Percentiles rank a stretch among this genome's conserved stretches.
These are phyloP conservation scores for Saiga tatarica DNA, from an alignment of 2,113 vertebrate genomes.

Conservation along the genomic window DNA sequence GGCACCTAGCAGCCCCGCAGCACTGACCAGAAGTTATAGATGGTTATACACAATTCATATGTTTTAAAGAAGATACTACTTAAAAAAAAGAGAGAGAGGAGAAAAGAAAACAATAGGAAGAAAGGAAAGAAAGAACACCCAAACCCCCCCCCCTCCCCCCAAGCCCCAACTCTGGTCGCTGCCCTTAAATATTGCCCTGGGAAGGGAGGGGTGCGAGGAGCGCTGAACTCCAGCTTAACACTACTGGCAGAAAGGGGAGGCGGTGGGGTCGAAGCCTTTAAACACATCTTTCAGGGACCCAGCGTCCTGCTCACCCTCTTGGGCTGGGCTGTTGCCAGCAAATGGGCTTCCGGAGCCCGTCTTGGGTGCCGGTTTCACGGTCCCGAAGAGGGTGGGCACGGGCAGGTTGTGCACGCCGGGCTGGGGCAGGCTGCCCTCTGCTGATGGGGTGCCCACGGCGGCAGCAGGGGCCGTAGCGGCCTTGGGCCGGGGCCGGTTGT, in stretches of 20 bases:
- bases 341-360: conserved; percentile 89
- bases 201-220: background rate
- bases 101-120: background rate
- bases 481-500: conserved; percentile 92
- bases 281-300: conserved; percentile 96
- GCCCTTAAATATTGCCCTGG: background rate
- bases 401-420: conserved; percentile 90
- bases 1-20: background rate
- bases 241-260: conserved; percentile 96
- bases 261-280: conserved; percentile 96
- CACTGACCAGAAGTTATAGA: conserved; percentile 56
- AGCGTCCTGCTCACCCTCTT: conserved; percentile 87
- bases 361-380: conserved; percentile 88
- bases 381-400: conserved; percentile 88
- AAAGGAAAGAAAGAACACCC: background rate
- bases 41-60: conserved; percentile 67
- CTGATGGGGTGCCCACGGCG: accelerated
- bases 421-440: conserved; percentile 67
- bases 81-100: background rate
- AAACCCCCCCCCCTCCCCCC: background rate
- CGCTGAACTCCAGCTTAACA: background rate
- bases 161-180: background rate
- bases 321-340: conserved; percentile 89
- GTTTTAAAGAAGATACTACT: conserved; percentile 57
- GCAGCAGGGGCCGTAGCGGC: conserved; percentile 72